Percentiles rank a stretch among this genome's conserved stretches.
phyloP scores from a whole-genome alignment of 2,113 vertebrate species.

The Mirza zaza region DNA sequence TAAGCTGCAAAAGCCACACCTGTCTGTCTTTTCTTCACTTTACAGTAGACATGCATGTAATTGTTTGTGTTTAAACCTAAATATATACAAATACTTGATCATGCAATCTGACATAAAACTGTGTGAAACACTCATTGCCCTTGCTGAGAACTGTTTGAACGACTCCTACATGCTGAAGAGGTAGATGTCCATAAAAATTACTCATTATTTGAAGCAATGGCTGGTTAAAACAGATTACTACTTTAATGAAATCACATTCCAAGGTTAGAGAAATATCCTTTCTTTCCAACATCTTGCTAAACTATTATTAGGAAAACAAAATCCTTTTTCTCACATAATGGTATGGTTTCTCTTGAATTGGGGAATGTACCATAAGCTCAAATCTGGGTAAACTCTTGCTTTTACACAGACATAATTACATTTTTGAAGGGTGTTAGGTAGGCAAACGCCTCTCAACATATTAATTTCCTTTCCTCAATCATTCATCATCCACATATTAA shows the following conservation, averaged over 20 bases:
- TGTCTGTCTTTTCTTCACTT: not conserved
- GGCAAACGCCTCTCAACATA: not conserved
- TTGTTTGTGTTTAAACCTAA: not conserved
- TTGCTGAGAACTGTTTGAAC: not conserved
- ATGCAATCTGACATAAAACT: not conserved
- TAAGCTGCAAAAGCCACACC: conserved; percentile 28
- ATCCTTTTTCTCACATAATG: not conserved
- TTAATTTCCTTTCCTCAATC: not conserved
- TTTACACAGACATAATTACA: not conserved
- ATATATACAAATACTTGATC: not conserved
- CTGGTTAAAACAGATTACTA: not conserved
- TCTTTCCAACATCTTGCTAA: not conserved
- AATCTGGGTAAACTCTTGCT: not conserved
- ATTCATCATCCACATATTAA: not conserved
- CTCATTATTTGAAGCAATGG: not conserved
- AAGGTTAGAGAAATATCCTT: not conserved
- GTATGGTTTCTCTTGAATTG: not conserved
- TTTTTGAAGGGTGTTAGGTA: not conserved
- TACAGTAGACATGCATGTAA: not conserved
- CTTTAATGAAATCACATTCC: conserved; percentile 6
- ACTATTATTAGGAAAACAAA: not conserved
- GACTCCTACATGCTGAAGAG: not conserved
- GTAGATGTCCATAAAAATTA: not conserved
- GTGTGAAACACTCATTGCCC: not conserved
- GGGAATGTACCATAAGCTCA: not conserved